Evolutionary conservation across 2,113 vertebrate genomes (phyloP).

Genomic region (Hyaena hyaena): DNA sequence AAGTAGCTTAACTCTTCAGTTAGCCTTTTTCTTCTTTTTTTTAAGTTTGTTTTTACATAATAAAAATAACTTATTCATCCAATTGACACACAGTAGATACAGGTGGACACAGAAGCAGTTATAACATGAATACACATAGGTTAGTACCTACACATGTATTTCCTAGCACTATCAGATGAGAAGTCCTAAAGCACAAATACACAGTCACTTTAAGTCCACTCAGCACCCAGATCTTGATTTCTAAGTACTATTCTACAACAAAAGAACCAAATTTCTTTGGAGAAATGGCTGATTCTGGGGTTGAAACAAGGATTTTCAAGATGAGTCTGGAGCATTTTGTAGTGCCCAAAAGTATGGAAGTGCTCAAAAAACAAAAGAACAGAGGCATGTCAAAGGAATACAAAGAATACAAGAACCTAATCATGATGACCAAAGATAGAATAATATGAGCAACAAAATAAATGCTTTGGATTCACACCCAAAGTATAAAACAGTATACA

Average conservation of each 20-base stretch:
- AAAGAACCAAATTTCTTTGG: neutral
- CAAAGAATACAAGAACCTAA: neutral
- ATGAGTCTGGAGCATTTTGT: neutral
- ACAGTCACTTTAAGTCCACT: no score
- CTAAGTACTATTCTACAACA: neutral
- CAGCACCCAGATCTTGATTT: neutral
- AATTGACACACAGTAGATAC: neutral
- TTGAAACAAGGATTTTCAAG: neutral
- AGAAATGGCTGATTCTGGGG: neutral
- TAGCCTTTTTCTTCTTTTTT: neutral
- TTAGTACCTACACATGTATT: neutral
- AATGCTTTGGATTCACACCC: neutral
- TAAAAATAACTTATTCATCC: conserved; percentile 6
- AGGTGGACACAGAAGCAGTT: neutral
- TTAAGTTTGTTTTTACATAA: neutral
- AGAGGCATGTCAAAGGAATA: neutral
- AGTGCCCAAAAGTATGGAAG: neutral
- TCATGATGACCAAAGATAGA: neutral
- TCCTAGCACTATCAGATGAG: neutral
- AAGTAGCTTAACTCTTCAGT: neutral
- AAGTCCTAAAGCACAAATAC: neutral
- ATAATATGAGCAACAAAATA: neutral
- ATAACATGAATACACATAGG: neutral
- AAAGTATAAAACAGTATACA: neutral
- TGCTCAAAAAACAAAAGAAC: neutral